These are phyloP conservation scores for Amblyopsis hoosieri DNA, from an alignment of 2,797 vertebrate genomes.

Conservation along the genomic window DNA sequence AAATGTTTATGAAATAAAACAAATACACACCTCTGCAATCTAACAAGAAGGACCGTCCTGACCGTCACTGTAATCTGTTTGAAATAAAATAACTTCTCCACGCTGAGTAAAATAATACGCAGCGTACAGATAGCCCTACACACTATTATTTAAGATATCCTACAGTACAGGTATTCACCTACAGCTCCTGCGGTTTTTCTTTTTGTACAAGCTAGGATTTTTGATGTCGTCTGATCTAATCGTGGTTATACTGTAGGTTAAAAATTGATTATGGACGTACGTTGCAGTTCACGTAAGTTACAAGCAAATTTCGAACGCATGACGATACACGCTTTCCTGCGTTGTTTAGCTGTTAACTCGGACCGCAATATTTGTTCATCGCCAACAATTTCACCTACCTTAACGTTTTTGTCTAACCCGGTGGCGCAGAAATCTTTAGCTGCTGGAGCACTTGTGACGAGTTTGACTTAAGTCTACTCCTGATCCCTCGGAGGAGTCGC, in stretches of 20 bases:
- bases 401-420: slow-evolving; percentile 49
- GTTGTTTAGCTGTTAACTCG: slow-evolving; percentile 46
- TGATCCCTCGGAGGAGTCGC: slow-evolving; percentile 76
- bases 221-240: slow-evolving; percentile 9
- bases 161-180: neutral
- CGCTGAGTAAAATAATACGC: slow-evolving; percentile 64
- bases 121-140: slow-evolving; percentile 59
- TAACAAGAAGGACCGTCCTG: neutral
- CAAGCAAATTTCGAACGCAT: slow-evolving; percentile 58
- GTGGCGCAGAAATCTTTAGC: slow-evolving; percentile 60
- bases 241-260: no score
- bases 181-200: slow-evolving; percentile 35
- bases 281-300: slow-evolving; percentile 61
- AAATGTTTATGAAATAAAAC: no score
- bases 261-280: no score
- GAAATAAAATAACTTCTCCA: slow-evolving; percentile 68
- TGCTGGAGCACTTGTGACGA: slow-evolving; percentile 55
- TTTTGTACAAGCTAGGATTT: slow-evolving; percentile 27
- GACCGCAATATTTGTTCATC: slow-evolving; percentile 34
- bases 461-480: slow-evolving; percentile 77
- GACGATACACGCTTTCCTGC: slow-evolving; percentile 56
- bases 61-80: slow-evolving; percentile 38
- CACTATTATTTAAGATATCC: slow-evolving; percentile 47
- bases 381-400: slow-evolving; percentile 64
- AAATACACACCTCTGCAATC: no score